A percentile compares a stretch with the other conserved stretches of the same genome.
Conservation (phyloP, 2,113 vertebrate genomes). For the Xiphophorus couchianus region DNA sequence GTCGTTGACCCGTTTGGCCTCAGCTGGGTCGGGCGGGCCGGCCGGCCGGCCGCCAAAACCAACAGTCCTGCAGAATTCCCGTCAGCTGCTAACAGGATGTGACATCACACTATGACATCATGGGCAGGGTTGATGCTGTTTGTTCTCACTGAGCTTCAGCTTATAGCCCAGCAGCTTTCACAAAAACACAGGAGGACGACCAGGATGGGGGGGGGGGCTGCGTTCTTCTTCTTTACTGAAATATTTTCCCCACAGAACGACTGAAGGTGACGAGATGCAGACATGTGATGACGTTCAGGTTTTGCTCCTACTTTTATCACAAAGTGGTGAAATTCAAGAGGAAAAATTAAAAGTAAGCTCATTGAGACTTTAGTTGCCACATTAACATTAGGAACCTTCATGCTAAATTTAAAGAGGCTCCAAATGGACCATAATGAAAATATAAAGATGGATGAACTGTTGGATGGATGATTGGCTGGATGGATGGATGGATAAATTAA, state of each 20-base stretch:
- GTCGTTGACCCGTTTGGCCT: neutral
- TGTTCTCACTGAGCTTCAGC: slow-evolving; percentile 21
- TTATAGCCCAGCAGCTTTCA: slow-evolving; percentile 26
- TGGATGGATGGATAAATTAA: too few species aligned
- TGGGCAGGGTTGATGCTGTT: slow-evolving; percentile 16
- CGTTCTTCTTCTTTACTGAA: slow-evolving; percentile 9
- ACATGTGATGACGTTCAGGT: neutral
- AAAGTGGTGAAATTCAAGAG: neutral
- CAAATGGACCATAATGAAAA: too few species aligned
- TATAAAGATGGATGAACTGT: too few species aligned
- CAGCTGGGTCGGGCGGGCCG: neutral
- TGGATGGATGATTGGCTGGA: neutral
- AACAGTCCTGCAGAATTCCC: slow-evolving; percentile 40
- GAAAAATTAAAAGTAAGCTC: neutral
- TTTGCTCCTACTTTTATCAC: neutral
- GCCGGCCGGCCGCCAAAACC: slow-evolving; percentile 29
- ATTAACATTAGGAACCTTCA: too few species aligned
- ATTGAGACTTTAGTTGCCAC: neutral
- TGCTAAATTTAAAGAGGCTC: too few species aligned
- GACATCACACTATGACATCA: slow-evolving; percentile 60
- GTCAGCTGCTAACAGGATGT: slow-evolving; percentile 45
- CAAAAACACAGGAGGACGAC: slow-evolving; percentile 10
- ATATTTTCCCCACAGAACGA: neutral
- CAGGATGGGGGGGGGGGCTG: neutral
- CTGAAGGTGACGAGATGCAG: neutral